Evolutionary conservation across 2,797 vertebrate genomes (phyloP), one percentile per base, ranked within the genome.

Genomic region (Lacerta viridis): DNA sequence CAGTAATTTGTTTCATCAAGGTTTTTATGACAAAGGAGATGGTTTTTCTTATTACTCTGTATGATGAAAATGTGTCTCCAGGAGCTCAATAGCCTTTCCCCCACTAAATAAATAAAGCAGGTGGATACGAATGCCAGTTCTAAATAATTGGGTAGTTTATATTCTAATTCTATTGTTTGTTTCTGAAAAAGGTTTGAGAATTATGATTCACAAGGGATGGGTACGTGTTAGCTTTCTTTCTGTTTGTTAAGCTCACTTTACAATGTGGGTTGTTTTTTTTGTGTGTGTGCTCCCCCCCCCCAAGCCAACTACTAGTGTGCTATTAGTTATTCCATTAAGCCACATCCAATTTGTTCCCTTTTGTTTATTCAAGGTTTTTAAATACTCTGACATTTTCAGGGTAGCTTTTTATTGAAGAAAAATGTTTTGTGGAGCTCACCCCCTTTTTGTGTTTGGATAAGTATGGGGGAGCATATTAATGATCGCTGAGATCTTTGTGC

Each of bases 131-230:
- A 5, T 90, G 83, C 94, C 93, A 87, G 77, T 93, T 96, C 94
- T 92, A 93, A 95, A 94, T 94, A 95, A 95, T 94, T 95, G 94
- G 88, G 83, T 90, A 87, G 85, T 96, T 95, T 94, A 91, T 93
- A 87, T 88, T 91, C 91, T 92, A 95, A 94, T 94, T 94, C 85
- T 85, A 93, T 96, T 95, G 89, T 92, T 92, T 87, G 88, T 95
- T 95, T 93, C 91, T 94, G 92, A 89, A 93, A 95, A 91, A 92
- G 90, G 93, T 94, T 96, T 91, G 90, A 92, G 93, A 92, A 89
- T 86, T 93, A 94, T 90, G 89, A 93, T 91, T 93, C 95, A 92
- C 94, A 71, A 25, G 92, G 93, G 93, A 94, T 80, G 87, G 90
- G 93, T 93, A 91, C 87, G 89, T 89, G 61, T 92, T 94, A 94